A percentile compares a stretch with the other conserved stretches of the same genome.
Conservation (phyloP, 2,888 invertebrate genomes). For the Drosophila incognita region DNA sequence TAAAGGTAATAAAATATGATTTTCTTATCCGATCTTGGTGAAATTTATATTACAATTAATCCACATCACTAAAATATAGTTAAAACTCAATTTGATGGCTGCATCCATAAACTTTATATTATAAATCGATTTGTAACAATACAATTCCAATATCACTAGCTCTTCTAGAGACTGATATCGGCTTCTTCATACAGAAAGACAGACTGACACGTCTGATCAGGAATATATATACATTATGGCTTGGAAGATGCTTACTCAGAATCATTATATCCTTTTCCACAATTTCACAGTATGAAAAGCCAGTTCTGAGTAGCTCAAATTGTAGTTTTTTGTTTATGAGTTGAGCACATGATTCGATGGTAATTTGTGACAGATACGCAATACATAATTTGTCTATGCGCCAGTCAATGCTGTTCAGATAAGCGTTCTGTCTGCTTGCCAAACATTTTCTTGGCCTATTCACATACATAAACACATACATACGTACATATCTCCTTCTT, state of each 20-base stretch:
- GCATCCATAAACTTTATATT: too few species aligned
- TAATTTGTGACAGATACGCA: conserved; percentile 58
- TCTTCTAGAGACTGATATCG: not conserved
- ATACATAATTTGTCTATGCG: conserved; percentile 71
- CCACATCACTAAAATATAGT: too few species aligned
- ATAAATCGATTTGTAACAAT: not conserved
- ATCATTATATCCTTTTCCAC: not conserved
- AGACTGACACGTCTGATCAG: not conserved
- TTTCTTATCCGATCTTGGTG: too few species aligned
- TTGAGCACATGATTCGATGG: conserved; percentile 63
- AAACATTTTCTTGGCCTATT: conserved; percentile 19
- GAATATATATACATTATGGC: not conserved
- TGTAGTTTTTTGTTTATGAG: not conserved
- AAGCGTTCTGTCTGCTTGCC: conserved; percentile 22
- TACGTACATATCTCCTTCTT: not conserved
- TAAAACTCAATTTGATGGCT: too few species aligned
- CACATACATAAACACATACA: not conserved
- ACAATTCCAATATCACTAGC: not conserved
- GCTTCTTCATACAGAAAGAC: not conserved
- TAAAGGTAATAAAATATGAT: too few species aligned
- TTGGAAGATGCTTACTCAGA: not conserved
- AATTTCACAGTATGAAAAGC: not conserved
- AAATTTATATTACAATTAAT: too few species aligned
- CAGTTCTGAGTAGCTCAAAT: not conserved
- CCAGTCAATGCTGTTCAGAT: conserved; percentile 43